Conservation (phyloP, 2,888 invertebrate species). For the Drosophila rubida region DNA sequence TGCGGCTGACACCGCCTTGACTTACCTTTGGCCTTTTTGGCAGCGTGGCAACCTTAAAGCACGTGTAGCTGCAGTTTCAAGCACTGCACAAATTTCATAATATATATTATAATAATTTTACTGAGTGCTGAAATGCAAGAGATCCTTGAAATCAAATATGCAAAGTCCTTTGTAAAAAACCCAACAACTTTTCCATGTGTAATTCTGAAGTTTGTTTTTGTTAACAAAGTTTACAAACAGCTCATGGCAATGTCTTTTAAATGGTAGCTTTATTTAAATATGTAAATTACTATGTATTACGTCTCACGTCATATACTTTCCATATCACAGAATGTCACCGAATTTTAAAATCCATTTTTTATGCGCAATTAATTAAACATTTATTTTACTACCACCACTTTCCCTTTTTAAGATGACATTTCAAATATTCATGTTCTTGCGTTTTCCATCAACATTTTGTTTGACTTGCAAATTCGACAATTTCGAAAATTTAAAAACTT, state of each 20-base stretch:
- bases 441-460: neutral
- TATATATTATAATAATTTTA: conserved; percentile 26
- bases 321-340: too few relatives aligned
- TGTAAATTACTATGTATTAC: neutral
- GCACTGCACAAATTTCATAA: conserved; percentile 28
- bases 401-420: neutral
- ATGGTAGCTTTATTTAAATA: neutral
- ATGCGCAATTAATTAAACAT: too few relatives aligned
- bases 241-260: neutral
- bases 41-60: conserved; percentile 41
- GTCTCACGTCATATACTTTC: too few relatives aligned
- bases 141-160: conserved; percentile 15
- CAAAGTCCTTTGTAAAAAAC: conserved; percentile 3
- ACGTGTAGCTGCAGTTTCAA: conserved; percentile 25
- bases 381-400: too few relatives aligned
- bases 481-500: neutral
- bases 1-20: conserved; percentile 34
- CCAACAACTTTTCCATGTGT: conserved; percentile 3
- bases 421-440: neutral
- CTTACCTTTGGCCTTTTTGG: conserved; percentile 64
- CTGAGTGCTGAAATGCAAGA: conserved; percentile 13
- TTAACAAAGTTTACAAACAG: neutral
- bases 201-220: neutral
- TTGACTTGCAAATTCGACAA: neutral
- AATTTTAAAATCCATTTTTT: too few relatives aligned